Evolutionary conservation across 2,113 vertebrate genomes (phyloP).

Genomic region (Leptobrachium leishanense): DNA sequence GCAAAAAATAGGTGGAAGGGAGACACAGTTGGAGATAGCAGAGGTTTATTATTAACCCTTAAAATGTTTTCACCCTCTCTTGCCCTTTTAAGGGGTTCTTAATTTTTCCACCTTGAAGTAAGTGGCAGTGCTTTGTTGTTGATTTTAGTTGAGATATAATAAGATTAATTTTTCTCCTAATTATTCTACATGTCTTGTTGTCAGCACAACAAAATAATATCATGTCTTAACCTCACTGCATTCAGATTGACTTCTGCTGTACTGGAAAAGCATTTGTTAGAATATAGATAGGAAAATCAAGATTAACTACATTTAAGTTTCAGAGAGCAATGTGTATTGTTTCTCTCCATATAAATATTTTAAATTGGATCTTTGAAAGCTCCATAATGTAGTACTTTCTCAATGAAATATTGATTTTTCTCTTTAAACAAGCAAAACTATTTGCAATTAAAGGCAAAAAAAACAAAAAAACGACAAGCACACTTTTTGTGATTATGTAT

Average conservation of each 20-base stretch:
- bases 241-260: neutral
- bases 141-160: too few species aligned
- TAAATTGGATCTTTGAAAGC: conserved; percentile 31
- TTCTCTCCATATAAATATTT: conserved; percentile 34
- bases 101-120: too few species aligned
- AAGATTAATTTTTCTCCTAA: too few species aligned
- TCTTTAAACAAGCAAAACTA: conserved; percentile 37
- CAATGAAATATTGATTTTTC: conserved; percentile 39
- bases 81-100: too few species aligned
- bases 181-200: too few species aligned
- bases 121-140: too few species aligned
- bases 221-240: too few species aligned
- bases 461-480: neutral
- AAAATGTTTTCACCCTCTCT: too few species aligned
- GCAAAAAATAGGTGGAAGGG: too few species aligned
- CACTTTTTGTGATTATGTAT: neutral
- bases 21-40: too few species aligned
- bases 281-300: conserved; percentile 14
- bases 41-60: too few species aligned
- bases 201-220: too few species aligned
- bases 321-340: conserved; percentile 20
- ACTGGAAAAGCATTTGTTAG: conserved; percentile 19
- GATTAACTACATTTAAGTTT: conserved; percentile 25
- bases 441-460: conserved; percentile 36
- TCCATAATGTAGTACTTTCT: conserved; percentile 35